Percentiles rank a stretch among this genome's conserved stretches.
phyloP scores from a whole-genome alignment of 2,113 vertebrate species.

The Thunnus thynnus region DNA sequence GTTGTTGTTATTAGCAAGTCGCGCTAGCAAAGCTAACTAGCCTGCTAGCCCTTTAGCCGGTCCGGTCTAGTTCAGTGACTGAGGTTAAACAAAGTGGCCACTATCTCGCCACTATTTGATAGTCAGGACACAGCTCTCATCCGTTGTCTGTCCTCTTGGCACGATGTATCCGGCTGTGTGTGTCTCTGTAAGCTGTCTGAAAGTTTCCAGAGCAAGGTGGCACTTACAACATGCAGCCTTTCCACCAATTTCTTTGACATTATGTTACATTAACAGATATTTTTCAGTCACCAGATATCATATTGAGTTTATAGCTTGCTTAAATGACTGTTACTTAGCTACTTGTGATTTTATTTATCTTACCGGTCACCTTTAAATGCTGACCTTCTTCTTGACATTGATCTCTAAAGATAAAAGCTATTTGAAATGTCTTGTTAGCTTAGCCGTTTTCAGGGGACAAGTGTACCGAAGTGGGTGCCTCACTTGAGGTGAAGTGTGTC shows the following conservation, averaged over 20 bases:
- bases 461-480: constrained; percentile 14
- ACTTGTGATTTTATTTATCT: background rate
- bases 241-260: background rate
- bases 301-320: too few relatives aligned
- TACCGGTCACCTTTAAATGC: background rate
- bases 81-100: constrained; percentile 38
- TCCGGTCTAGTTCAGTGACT: constrained; percentile 29
- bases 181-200: constrained; percentile 10
- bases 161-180: background rate
- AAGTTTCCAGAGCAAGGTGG: constrained; percentile 47
- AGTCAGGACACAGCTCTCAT: constrained; percentile 31
- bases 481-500: constrained; percentile 33
- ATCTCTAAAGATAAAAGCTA: background rate
- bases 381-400: constrained; percentile 32
- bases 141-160: constrained; percentile 5
- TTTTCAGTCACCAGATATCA: background rate
- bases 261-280: background rate
- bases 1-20: constrained; percentile 54
- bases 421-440: constrained; percentile 22
- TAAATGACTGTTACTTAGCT: background rate
- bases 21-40: constrained; percentile 64
- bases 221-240: background rate
- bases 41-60: constrained; percentile 50
- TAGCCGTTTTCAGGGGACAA: background rate
- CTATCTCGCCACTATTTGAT: constrained; percentile 20